Conservation (phyloP, 2,888 invertebrate species). For the Synergus laeviventris region DNA sequence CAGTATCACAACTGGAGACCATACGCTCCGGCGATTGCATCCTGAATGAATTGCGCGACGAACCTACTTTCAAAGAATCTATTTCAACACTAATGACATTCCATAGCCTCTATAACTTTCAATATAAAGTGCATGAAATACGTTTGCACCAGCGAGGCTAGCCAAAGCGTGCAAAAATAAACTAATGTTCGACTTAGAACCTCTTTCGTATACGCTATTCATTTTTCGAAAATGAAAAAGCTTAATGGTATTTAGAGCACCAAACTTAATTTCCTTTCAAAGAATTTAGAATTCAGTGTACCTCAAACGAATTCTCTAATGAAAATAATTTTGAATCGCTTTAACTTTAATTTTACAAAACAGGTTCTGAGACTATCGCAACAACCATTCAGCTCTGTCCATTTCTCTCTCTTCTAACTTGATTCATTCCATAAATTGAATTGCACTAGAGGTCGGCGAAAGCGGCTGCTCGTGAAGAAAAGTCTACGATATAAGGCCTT, state of each 20-base stretch:
- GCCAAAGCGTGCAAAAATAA: slow-evolving; percentile 63
- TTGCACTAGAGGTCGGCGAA: slow-evolving; percentile 65
- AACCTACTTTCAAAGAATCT: slow-evolving; percentile 58
- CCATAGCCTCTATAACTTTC: slow-evolving; percentile 23
- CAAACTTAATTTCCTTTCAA: neutral
- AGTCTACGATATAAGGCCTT: slow-evolving; percentile 40
- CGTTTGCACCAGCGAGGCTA: slow-evolving; percentile 59
- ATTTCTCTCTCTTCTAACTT: slow-evolving; percentile 2
- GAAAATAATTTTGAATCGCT: neutral
- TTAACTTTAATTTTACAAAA: slow-evolving; percentile 1
- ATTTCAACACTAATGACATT: slow-evolving; percentile 38
- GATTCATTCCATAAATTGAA: slow-evolving; percentile 56
- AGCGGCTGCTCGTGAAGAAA: slow-evolving; percentile 51
- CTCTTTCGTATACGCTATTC: neutral
- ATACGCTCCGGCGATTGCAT: slow-evolving; percentile 85
- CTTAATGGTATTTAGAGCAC: too few species aligned
- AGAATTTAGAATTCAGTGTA: neutral
- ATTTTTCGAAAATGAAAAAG: neutral
- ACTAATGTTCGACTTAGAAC: slow-evolving; percentile 52
- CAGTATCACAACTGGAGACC: slow-evolving; percentile 83
- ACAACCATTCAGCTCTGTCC: slow-evolving; percentile 13
- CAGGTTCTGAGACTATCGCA: slow-evolving; percentile 3
- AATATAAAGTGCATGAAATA: slow-evolving; percentile 35
- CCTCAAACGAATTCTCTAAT: neutral
- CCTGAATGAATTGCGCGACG: slow-evolving; percentile 66